Conservation (phyloP, 2,113 vertebrate genomes). For the Lagenorhynchus albirostris region DNA sequence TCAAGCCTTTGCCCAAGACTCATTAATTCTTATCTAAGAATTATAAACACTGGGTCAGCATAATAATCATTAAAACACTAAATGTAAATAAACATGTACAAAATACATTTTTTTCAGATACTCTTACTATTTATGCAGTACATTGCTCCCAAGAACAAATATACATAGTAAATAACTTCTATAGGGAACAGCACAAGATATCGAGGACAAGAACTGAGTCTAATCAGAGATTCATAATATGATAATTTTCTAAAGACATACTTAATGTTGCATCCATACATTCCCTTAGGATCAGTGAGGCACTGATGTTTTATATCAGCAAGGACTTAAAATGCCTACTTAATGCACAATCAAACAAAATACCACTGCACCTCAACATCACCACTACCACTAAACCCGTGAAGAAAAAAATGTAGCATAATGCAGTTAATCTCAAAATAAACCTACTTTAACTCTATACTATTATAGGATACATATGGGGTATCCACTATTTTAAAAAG, state of each 20-base stretch:
- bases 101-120: neutral
- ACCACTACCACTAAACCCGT: neutral
- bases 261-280: neutral
- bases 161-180: constrained; percentile 2
- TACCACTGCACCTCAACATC: neutral
- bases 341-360: neutral
- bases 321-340: constrained; percentile 55
- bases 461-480: neutral
- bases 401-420: neutral
- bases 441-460: neutral
- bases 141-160: neutral
- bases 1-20: neutral
- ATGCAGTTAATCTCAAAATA: neutral
- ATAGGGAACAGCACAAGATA: neutral
- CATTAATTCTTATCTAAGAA: neutral
- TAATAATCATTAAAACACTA: neutral
- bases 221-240: constrained; percentile 56
- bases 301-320: constrained; percentile 36
- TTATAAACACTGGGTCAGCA: neutral
- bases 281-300: constrained; percentile 41
- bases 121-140: neutral
- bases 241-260: constrained; percentile 67
- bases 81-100: constrained; percentile 15
- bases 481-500: neutral
- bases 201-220: constrained; percentile 59